Percentiles rank a stretch among this genome's conserved stretches.
Conservation (phyloP, 2,797 vertebrate species). For the Acanthurus lineatus region DNA sequence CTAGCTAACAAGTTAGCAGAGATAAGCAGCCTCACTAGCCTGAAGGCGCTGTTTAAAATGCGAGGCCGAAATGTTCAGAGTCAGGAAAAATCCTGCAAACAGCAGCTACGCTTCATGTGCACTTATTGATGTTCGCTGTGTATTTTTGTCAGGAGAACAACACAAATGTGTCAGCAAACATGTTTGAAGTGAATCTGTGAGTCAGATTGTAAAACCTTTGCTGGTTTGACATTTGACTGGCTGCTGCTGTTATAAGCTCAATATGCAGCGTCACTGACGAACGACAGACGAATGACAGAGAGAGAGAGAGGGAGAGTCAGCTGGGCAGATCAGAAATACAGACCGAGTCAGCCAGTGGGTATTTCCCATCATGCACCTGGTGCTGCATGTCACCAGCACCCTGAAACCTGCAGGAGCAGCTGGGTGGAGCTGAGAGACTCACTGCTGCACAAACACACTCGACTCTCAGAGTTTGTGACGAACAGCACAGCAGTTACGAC, state of each 20-base stretch:
- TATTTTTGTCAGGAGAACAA: too few relatives aligned
- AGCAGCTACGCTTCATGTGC: too few relatives aligned
- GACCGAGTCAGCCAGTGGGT: conserved; percentile 26
- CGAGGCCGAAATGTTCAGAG: too few relatives aligned
- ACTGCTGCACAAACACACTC: background rate
- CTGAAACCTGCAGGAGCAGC: conserved; percentile 26
- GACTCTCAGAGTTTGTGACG: background rate
- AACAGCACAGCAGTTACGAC: too few relatives aligned
- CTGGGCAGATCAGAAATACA: conserved; percentile 40
- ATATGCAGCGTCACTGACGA: conserved; percentile 23
- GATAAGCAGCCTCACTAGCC: too few relatives aligned
- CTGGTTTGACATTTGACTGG: background rate
- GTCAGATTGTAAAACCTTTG: background rate
- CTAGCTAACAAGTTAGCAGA: too few relatives aligned
- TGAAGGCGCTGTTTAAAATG: too few relatives aligned
- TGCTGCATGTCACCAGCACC: conserved; percentile 30
- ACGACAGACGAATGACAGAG: conserved; percentile 5
- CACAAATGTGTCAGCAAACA: background rate
- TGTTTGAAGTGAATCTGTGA: background rate
- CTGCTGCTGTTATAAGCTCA: background rate
- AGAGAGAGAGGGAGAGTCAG: background rate
- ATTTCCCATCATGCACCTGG: conserved; percentile 68
- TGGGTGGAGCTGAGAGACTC: background rate
- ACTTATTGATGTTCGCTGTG: too few relatives aligned
- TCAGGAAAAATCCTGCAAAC: too few relatives aligned